Evolutionary conservation across 2,797 vertebrate genomes (phyloP).

Genomic region (Acanthornis magna): DNA sequence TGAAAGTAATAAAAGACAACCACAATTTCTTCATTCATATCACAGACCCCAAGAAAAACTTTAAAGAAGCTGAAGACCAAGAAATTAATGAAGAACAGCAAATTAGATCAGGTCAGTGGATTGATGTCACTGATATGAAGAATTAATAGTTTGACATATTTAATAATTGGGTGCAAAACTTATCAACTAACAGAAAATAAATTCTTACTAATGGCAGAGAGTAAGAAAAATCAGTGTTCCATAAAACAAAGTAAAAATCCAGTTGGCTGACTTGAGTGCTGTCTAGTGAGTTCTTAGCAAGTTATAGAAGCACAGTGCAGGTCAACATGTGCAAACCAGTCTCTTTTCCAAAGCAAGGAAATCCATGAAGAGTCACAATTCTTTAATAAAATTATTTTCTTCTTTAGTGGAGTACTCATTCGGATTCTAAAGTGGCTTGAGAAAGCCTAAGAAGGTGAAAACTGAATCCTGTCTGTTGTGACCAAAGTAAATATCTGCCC

Average conservation of each 20-base stretch:
- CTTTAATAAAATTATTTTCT: not conserved
- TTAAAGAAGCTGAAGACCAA: not conserved
- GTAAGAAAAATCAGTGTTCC: not conserved
- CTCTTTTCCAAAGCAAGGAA: not conserved
- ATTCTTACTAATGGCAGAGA: not conserved
- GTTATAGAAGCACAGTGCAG: not conserved
- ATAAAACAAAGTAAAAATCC: not conserved
- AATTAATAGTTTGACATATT: not conserved
- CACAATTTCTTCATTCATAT: constrained; percentile 89
- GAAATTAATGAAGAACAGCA: constrained; percentile 33
- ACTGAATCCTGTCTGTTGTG: not conserved
- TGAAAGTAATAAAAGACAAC: constrained; percentile 85
- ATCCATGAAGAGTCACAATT: not conserved
- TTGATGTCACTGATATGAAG: not conserved
- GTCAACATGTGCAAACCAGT: not conserved
- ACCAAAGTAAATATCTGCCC: not conserved
- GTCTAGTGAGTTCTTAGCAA: not conserved
- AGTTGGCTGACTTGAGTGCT: not conserved
- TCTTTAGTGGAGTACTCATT: not conserved
- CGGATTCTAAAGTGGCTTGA: not conserved
- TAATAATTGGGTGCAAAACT: not conserved
- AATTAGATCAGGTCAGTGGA: constrained; percentile 24
- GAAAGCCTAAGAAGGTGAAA: not conserved
- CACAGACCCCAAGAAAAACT: constrained; percentile 69
- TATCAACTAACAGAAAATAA: not conserved